These are phyloP conservation scores for Neocrepidodera transversa DNA, from an alignment of 2,888 invertebrate genomes.

Conservation along the genomic window DNA sequence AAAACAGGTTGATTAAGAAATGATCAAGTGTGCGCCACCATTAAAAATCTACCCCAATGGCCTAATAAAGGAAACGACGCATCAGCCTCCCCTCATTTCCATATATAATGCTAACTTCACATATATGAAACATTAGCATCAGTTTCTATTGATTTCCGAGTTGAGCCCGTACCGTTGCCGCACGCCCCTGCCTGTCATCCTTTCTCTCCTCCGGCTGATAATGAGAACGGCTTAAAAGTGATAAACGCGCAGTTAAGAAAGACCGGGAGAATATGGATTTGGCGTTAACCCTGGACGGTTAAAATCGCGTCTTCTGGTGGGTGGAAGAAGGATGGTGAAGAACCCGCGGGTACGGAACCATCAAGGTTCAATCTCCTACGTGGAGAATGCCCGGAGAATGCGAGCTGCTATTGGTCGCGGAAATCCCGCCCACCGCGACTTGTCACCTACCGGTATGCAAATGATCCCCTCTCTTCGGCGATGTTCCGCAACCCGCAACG, in stretches of 20 bases:
- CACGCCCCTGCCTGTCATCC: conserved; percentile 31
- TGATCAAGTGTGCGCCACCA: no score
- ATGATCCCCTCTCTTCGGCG: conserved; percentile 51
- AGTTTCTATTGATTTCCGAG: conserved; percentile 26
- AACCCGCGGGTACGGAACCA: conserved; percentile 53
- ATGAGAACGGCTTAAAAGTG: conserved; percentile 45
- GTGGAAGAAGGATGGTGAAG: conserved; percentile 44
- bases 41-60: conserved; percentile 5
- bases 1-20: no score
- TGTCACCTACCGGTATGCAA: conserved; percentile 64
- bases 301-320: conserved; percentile 43
- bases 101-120: conserved; percentile 18
- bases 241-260: conserved; percentile 46
- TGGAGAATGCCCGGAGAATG: conserved; percentile 52
- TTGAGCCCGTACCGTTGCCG: conserved; percentile 8
- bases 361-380: conserved; percentile 58
- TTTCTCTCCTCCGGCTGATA: conserved; percentile 34
- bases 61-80: conserved; percentile 18
- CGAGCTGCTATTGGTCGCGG: conserved; percentile 55
- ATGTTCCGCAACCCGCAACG: conserved; percentile 45
- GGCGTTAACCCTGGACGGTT: conserved; percentile 45
- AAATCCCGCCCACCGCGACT: conserved; percentile 59
- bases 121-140: conserved; percentile 25
- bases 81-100: conserved; percentile 22
- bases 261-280: conserved; percentile 48